phyloP scores from a whole-genome alignment of 2,888 invertebrate species.

The Scaptomyza parva region DNA sequence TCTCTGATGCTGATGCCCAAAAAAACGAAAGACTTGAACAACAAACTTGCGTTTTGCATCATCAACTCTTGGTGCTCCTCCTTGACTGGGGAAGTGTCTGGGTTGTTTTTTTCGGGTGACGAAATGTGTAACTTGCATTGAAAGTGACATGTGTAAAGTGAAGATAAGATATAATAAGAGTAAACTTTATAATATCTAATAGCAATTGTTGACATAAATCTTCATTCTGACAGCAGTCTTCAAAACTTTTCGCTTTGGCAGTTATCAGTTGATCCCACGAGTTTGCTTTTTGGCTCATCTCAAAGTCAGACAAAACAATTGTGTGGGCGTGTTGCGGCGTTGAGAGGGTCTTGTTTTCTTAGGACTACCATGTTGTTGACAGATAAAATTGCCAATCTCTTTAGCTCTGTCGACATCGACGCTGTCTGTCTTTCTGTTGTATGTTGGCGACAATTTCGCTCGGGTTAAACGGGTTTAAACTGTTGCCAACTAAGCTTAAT shows the following conservation, averaged over 20 bases:
- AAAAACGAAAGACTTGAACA: conserved; percentile 50
- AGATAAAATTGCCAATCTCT: conserved; percentile 78
- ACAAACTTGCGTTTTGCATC: conserved; percentile 54
- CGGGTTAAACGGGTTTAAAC: conserved; percentile 77
- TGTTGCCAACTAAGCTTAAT: conserved; percentile 75
- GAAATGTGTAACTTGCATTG: conserved; percentile 17
- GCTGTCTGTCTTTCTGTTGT: conserved; percentile 16
- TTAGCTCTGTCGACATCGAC: conserved; percentile 51
- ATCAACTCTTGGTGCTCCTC: not conserved
- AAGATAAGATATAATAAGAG: too few relatives aligned
- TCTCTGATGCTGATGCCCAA: conserved; percentile 19
- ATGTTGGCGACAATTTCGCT: conserved; percentile 70
- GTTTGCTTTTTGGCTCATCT: conserved; percentile 9
- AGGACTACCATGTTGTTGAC: conserved; percentile 73
- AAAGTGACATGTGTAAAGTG: conserved; percentile 11
- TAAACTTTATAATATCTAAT: too few relatives aligned
- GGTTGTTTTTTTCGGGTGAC: conserved; percentile 1
- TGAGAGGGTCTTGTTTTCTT: conserved; percentile 34
- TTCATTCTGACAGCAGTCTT: not conserved
- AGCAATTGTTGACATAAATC: too few relatives aligned
- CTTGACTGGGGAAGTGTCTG: not conserved
- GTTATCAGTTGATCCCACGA: conserved; percentile 45
- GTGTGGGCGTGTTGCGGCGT: conserved; percentile 73
- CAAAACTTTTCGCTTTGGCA: not conserved
- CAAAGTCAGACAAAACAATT: conserved; percentile 29